Conservation (phyloP, 2,888 invertebrate species). For the Iphiclides podalirius region DNA sequence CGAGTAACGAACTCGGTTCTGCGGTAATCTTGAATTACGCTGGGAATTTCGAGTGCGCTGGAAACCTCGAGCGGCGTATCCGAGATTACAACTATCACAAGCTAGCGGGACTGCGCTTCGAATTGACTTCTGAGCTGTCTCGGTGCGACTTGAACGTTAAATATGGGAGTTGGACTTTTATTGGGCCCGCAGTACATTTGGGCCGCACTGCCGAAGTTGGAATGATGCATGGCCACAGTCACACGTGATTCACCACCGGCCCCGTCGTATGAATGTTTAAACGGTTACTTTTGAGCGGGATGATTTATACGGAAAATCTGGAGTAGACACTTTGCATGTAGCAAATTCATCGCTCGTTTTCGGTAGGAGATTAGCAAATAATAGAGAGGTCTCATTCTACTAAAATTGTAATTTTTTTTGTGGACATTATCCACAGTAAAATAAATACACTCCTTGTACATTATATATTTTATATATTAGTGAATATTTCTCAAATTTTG, state of each 20-base stretch:
- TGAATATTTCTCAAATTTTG: no score
- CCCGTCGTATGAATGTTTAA: conserved; percentile 7
- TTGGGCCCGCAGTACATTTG: neutral
- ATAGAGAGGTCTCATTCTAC: no score
- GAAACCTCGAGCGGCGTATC: conserved; percentile 7
- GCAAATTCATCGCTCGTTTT: no score
- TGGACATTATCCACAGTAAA: no score
- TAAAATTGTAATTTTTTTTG: no score
- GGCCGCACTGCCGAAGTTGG: neutral
- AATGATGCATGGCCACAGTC: neutral
- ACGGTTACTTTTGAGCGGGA: conserved; percentile 1
- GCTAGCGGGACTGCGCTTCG: neutral
- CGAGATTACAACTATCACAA: conserved; percentile 9
- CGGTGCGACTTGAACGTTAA: conserved; percentile 6
- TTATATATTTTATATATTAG: no score
- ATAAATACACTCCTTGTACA: no score
- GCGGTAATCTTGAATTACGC: conserved; percentile 8
- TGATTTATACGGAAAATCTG: conserved; percentile 8
- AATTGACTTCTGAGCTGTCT: conserved; percentile 10
- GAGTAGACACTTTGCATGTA: no score
- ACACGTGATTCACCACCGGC: conserved; percentile 3
- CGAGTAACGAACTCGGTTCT: neutral
- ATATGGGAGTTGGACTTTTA: conserved; percentile 20
- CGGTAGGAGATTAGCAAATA: no score
- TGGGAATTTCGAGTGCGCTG: neutral